These are phyloP conservation scores for Pelecanus crispus DNA, from an alignment of 2,113 vertebrate species.

Conservation along the genomic window DNA sequence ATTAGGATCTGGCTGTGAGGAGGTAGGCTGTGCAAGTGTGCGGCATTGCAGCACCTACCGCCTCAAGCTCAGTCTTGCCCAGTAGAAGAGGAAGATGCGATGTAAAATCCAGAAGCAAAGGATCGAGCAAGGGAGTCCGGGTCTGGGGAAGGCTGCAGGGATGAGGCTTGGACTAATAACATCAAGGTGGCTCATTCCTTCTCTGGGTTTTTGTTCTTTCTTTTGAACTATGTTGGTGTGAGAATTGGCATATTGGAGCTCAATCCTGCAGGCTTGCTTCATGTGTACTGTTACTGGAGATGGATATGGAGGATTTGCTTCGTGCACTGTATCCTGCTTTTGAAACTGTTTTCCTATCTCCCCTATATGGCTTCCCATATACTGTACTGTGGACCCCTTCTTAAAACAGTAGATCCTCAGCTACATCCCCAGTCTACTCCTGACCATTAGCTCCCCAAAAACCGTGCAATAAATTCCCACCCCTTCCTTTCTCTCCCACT, in stretches of 20 bases:
- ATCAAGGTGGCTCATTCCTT: not conserved
- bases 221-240: not conserved
- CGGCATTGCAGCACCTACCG: not conserved
- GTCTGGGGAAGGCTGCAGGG: not conserved
- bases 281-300: not conserved
- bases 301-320: not conserved
- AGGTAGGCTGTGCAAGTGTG: not conserved
- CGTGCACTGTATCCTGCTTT: not conserved
- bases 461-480: not conserved
- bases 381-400: not conserved
- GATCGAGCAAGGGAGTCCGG: not conserved
- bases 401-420: not conserved
- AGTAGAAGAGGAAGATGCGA: not conserved
- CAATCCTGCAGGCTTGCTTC: not conserved
- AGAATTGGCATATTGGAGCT: not conserved
- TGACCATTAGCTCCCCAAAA: not conserved
- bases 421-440: not conserved
- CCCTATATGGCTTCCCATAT: not conserved
- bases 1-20: not conserved
- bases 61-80: not conserved
- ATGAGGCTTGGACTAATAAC: not conserved
- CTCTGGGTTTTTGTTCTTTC: not conserved
- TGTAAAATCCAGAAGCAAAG: not conserved
- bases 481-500: not conserved
- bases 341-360: not conserved